Conservation (phyloP, 1,140 invertebrate genomes). For the Oscheius sp. region DNA sequence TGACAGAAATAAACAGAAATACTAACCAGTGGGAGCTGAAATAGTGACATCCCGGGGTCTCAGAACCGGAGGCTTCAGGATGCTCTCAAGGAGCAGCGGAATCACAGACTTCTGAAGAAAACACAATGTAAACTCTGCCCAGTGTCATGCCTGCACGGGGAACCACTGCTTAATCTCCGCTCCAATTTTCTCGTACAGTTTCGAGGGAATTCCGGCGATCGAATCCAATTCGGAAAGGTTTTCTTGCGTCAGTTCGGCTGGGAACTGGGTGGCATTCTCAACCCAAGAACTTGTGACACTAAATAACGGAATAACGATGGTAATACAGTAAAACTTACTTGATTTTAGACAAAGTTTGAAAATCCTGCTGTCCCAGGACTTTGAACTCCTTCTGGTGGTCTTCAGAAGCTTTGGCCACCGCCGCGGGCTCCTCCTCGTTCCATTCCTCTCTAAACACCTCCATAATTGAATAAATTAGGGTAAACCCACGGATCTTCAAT, state of each 20-base stretch:
- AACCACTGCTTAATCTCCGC: conserved; percentile 21
- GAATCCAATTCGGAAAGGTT: not conserved
- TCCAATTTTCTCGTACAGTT: not conserved
- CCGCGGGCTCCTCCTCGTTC: not conserved
- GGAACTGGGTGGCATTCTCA: conserved; percentile 20
- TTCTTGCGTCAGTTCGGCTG: conserved; percentile 5
- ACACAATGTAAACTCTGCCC: not conserved
- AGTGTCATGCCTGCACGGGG: conserved; percentile 15
- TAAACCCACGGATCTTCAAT: not conserved
- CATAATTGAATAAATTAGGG: not conserved
- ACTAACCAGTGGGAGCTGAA: conserved; percentile 82
- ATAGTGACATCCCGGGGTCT: conserved; percentile 84
- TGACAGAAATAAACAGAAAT: too few relatives aligned
- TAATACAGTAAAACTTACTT: conserved; percentile 5
- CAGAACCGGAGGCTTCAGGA: conserved; percentile 14
- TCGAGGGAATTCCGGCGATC: conserved; percentile 1
- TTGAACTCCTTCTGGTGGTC: conserved; percentile 21
- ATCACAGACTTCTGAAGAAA: conserved; percentile 36
- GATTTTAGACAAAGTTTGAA: conserved; percentile 21
- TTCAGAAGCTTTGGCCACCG: not conserved
- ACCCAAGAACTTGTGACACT: conserved; percentile 23
- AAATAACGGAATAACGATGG: not conserved
- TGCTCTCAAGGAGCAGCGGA: conserved; percentile 16
- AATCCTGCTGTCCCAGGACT: conserved; percentile 30
- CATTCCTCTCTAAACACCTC: not conserved